A percentile compares a stretch with the other conserved stretches of the same genome.
Evolutionary conservation across 2,888 invertebrate genomes (phyloP).

Genomic region (Clivina fossor): DNA sequence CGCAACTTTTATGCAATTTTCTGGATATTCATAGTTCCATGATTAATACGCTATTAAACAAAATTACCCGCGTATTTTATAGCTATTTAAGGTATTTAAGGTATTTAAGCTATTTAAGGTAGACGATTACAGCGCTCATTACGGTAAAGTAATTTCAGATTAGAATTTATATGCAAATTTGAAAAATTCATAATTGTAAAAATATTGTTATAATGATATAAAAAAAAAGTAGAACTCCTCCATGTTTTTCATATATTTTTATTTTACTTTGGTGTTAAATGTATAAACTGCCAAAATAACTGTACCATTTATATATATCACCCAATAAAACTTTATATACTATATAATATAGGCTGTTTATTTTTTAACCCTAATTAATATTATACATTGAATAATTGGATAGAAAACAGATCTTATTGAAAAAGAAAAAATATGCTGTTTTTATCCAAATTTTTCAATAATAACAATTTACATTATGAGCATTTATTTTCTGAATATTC

Average conservation of each 20-base stretch:
- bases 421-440: no score
- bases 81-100: neutral
- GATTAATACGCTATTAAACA: no score
- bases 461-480: no score
- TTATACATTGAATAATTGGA: no score
- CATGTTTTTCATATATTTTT: neutral
- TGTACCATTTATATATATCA: neutral
- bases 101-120: neutral
- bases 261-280: neutral
- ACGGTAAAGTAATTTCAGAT: neutral
- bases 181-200: neutral
- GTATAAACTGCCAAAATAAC: constrained; percentile 10
- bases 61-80: no score
- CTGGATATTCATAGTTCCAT: no score
- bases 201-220: neutral
- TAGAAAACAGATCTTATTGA: no score
- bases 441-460: no score
- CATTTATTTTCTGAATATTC: no score
- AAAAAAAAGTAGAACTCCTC: neutral
- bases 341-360: neutral
- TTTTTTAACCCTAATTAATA: no score
- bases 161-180: neutral
- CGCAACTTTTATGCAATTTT: no score
- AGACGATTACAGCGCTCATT: neutral
- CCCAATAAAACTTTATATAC: constrained; percentile 5